Conservation (phyloP, 2,797 vertebrate genomes). For the Pseudochirops cupreus region DNA sequence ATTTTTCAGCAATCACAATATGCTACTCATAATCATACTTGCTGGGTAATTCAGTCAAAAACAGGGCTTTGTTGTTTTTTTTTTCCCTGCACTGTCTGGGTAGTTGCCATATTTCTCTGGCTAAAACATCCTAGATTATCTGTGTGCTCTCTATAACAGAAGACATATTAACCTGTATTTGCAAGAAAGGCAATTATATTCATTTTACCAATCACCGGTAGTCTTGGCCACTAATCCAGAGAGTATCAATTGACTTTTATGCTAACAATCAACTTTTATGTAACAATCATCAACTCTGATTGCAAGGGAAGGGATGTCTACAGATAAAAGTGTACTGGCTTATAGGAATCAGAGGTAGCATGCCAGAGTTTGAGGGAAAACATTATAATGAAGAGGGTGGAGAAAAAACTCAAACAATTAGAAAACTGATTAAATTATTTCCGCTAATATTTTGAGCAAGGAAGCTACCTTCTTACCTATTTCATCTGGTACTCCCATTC, state of each 20-base stretch:
- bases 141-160: neutral
- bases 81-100: neutral
- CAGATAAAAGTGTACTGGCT: neutral
- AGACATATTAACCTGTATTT: neutral
- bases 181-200: neutral
- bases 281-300: neutral
- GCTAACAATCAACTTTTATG: neutral
- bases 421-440: neutral
- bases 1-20: neutral
- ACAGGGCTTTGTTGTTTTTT: neutral
- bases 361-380: neutral
- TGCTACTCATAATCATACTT: conserved; percentile 4
- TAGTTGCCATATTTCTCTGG: neutral
- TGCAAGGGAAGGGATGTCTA: neutral
- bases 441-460: neutral
- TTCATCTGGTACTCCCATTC: neutral
- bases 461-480: neutral
- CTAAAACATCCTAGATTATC: neutral
- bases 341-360: neutral
- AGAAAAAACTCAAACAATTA: neutral
- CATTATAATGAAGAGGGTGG: neutral
- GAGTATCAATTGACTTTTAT: neutral
- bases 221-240: neutral
- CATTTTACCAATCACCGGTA: neutral
- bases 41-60: neutral